Conservation (phyloP, 2,113 vertebrate genomes). For the Gymnocephalus cernua region DNA sequence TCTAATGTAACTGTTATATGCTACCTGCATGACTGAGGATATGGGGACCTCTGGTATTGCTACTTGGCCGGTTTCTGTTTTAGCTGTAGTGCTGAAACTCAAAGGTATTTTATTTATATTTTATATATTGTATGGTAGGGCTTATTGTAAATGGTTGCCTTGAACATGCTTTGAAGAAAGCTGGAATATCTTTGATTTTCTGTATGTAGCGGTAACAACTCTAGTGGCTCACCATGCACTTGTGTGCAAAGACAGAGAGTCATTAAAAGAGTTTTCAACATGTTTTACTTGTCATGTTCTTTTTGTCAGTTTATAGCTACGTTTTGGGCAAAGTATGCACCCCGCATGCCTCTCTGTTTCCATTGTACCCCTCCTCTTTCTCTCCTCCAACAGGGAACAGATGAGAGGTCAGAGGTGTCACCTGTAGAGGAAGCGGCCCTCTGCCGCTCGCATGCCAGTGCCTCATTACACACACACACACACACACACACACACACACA, state of each 20-base stretch:
- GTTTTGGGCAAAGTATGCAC: slow-evolving; percentile 23
- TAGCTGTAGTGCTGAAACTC: not conserved
- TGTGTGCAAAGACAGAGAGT: slow-evolving; percentile 10
- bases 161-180: not conserved
- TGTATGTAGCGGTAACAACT: slow-evolving; percentile 7
- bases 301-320: slow-evolving; percentile 3
- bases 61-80: not conserved
- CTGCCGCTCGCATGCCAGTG: slow-evolving; percentile 84
- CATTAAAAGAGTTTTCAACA: slow-evolving; percentile 55
- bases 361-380: slow-evolving; percentile 38
- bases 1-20: slow-evolving; percentile 1
- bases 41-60: not conserved
- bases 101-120: not conserved
- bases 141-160: not conserved
- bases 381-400: slow-evolving; percentile 82
- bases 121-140: not conserved
- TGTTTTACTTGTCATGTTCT: not conserved
- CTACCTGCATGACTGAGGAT: slow-evolving; percentile 20
- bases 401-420: slow-evolving; percentile 88
- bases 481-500: slow-evolving; percentile 9
- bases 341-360: slow-evolving; percentile 31
- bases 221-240: not conserved
- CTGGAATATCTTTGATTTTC: not conserved
- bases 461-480: slow-evolving; percentile 79
- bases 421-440: slow-evolving; percentile 85